Conservation (phyloP, 2,888 invertebrate genomes). For the Alloplasta piceator region DNA sequence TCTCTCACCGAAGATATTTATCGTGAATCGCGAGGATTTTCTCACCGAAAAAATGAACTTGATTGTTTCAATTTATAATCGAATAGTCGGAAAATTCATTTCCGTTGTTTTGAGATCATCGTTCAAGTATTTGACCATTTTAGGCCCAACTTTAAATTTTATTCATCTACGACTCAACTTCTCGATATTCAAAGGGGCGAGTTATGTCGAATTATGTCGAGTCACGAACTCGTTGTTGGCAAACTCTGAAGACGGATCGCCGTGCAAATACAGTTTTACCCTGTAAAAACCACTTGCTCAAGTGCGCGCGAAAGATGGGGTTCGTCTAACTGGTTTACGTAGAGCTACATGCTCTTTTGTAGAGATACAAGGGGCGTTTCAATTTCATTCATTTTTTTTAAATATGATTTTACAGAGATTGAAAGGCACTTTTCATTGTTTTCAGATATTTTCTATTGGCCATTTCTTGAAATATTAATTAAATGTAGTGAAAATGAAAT, state of each 20-base stretch:
- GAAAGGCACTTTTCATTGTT: too few species aligned
- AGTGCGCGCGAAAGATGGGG: constrained; percentile 68
- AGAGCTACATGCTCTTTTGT: constrained; percentile 14
- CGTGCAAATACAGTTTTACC: constrained; percentile 48
- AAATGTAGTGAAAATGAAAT: too few species aligned
- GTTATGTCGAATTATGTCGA: constrained; percentile 81
- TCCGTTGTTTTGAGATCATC: background rate
- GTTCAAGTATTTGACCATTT: background rate
- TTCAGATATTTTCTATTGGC: too few species aligned
- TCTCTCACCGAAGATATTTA: background rate
- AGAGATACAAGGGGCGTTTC: background rate
- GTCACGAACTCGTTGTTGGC: constrained; percentile 83
- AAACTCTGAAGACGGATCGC: constrained; percentile 78
- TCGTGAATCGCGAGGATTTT: constrained; percentile 16
- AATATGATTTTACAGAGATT: too few species aligned
- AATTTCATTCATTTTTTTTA: too few species aligned
- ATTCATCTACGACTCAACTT: constrained; percentile 31
- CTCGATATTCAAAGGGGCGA: constrained; percentile 72
- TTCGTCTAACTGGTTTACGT: constrained; percentile 79
- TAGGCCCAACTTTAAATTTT: background rate
- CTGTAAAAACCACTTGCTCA: constrained; percentile 79
- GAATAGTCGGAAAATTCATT: background rate
- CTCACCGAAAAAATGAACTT: constrained; percentile 25
- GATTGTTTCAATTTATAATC: background rate
- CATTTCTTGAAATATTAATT: too few species aligned